Evolutionary conservation across 2,888 invertebrate species (phyloP), one percentile per base, ranked within the genome.

Genomic region (Leucophora obtusa): DNA sequence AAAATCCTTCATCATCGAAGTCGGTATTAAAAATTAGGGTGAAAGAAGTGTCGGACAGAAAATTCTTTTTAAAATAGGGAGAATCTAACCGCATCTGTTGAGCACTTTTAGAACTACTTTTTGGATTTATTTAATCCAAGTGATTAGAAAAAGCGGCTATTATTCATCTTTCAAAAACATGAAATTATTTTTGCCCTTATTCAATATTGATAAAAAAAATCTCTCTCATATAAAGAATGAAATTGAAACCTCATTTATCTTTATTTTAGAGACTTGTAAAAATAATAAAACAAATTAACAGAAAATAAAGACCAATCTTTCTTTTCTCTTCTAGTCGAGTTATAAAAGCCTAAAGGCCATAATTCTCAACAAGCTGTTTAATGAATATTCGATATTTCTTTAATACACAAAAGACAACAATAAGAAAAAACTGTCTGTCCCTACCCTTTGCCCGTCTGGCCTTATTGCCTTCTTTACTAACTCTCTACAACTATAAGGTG

Each of bases 211-310:
- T 38, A 14, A 38, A 3, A 21, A 38, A 14, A 11, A 14, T 38
- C 6, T 38, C 38, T 11, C 10, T 11, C 38, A 38, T 10, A 38
- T 38, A 11, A 11, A n/a, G 43, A 47, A 47, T 47, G 14, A 18
- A 53, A 65, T 35, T 51, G 28, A 53, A 35, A 66, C 43, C 21
- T 66, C 54, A 66, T 66, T 66, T 35, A 66, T 66, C 66, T 66
- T 66, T 38, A 66, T 63, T 63, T 62, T 51, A 51, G 24, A 21
- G n/a, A 50, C 43, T 47, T 47, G 43, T n/a, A 47, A 47, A 47
- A 47, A n/a, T 47, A 47, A 47, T n/a, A 21, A 24, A 43, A 21
- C 5, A 43, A 18, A 18, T 43, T 17, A 11, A 14, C 18, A 43
- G 11, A 33, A 59, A 35, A 24, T 62, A 21, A 47, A 21, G 43